Conservation (phyloP, 2,797 vertebrate species). For the Acrossocheilus fasciatus region DNA sequence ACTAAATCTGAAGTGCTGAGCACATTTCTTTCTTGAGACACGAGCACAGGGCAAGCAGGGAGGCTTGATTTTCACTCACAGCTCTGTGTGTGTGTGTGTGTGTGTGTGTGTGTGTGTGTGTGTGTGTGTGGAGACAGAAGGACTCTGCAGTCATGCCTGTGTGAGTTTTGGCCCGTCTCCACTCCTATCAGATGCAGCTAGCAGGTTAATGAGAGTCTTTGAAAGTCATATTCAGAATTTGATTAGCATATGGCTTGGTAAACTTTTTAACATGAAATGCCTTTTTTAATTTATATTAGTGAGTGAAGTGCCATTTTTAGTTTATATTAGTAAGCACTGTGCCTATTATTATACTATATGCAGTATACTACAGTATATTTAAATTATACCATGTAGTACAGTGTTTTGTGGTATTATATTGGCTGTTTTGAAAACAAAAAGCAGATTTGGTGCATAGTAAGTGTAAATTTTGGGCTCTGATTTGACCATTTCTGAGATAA, state of each 20-base stretch:
- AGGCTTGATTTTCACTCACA: slow-evolving; percentile 41
- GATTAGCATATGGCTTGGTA: not conserved
- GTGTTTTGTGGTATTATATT: no score
- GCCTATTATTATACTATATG: not conserved
- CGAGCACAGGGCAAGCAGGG: slow-evolving; percentile 25
- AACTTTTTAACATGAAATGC: not conserved
- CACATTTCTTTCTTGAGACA: slow-evolving; percentile 48
- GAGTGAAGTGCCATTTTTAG: not conserved
- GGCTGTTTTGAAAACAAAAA: not conserved
- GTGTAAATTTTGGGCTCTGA: not conserved
- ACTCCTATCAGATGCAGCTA: slow-evolving; percentile 8
- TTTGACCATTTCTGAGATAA: no score
- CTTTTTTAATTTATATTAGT: not conserved
- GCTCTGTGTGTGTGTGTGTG: slow-evolving; percentile 2
- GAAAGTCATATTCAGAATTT: slow-evolving; percentile 37
- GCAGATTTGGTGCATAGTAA: not conserved
- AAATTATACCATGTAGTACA: no score
- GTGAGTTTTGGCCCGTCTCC: slow-evolving; percentile 12
- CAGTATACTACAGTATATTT: no score
- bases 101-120: not conserved
- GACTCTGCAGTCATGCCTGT: slow-evolving; percentile 38
- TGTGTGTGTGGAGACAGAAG: slow-evolving; percentile 31
- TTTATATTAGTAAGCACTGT: slow-evolving; percentile 7
- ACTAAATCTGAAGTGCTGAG: slow-evolving; percentile 55
- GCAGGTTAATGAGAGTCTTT: slow-evolving; percentile 21